Conservation (phyloP, 1,140 invertebrate genomes). For the Platorchestia sp. region DNA sequence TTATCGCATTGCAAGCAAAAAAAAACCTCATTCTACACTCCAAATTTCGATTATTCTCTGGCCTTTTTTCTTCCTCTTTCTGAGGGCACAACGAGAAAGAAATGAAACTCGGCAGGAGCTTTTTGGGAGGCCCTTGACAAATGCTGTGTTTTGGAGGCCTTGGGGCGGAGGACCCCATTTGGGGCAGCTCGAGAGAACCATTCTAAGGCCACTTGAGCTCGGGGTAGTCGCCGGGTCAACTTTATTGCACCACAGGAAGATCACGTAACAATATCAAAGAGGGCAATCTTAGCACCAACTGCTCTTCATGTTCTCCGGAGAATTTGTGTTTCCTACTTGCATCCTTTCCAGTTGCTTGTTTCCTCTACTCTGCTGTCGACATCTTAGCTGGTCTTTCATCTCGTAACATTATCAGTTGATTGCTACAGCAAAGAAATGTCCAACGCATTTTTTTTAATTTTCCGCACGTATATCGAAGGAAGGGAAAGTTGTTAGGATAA, state of each 20-base stretch:
- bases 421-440: too few species aligned
- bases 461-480: too few species aligned
- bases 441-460: too few species aligned
- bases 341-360: too few species aligned
- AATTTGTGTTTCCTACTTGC: neutral
- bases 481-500: too few species aligned
- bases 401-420: too few species aligned
- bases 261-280: constrained; percentile 33
- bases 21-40: neutral
- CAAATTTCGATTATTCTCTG: neutral
- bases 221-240: neutral
- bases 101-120: neutral
- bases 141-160: constrained; percentile 27
- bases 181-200: neutral
- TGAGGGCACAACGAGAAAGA: neutral
- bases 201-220: constrained; percentile 36
- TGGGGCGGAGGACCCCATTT: neutral
- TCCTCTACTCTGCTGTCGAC: too few species aligned
- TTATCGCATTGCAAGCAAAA: neutral
- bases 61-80: neutral
- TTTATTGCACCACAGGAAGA: neutral
- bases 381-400: too few species aligned
- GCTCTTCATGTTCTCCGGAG: neutral
- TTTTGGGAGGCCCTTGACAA: constrained; percentile 14
- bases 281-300: neutral